Conservation (phyloP, 2,113 vertebrate genomes). For the Pyrgilauda ruficollis region DNA sequence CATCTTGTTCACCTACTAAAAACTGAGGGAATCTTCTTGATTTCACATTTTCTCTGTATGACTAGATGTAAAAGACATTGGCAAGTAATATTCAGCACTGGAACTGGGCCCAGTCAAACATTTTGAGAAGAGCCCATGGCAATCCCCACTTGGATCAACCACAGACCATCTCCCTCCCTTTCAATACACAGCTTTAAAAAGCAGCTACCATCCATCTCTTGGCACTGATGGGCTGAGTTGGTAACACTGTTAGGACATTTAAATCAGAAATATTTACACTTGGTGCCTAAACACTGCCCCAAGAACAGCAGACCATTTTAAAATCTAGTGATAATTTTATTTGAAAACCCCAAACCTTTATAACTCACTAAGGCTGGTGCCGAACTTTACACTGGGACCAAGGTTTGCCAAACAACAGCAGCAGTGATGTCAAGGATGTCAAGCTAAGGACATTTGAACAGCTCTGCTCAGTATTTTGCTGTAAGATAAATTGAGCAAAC, state of each 20-base stretch:
- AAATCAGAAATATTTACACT: neutral
- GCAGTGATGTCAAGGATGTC: neutral
- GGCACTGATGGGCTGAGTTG: rapidly evolving
- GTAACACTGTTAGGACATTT: neutral
- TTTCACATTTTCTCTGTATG: neutral
- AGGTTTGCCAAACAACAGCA: neutral
- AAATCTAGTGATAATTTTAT: neutral
- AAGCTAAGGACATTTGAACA: neutral
- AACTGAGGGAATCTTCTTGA: neutral
- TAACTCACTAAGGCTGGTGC: neutral
- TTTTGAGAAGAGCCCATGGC: neutral
- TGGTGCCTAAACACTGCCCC: neutral
- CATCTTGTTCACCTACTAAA: neutral
- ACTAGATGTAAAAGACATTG: neutral
- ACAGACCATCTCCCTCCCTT: neutral
- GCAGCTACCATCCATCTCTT: rapidly evolving
- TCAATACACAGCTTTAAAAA: neutral
- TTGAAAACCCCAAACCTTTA: neutral
- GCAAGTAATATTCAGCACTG: neutral
- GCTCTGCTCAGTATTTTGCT: neutral
- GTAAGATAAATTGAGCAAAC: neutral
- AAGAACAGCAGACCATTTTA: neutral
- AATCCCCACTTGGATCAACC: neutral
- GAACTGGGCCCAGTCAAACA: neutral
- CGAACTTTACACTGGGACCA: neutral